Percentiles rank a stretch among this genome's conserved stretches.
Evolutionary conservation across 2,113 vertebrate genomes (phyloP).

Genomic region (Morone chrysops): DNA sequence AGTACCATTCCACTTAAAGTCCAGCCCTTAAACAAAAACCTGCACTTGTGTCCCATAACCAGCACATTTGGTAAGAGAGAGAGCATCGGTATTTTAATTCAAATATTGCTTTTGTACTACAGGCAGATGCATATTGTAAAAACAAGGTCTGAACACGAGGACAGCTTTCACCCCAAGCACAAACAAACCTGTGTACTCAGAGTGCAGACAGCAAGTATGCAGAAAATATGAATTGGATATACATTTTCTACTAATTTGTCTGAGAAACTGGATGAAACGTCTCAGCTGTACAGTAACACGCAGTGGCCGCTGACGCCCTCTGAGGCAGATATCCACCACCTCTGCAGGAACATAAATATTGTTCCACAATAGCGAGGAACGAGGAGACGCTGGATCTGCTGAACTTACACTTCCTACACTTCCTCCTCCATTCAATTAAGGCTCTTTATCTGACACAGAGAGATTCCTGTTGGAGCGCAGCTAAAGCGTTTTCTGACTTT

Average conservation of each 20-base stretch:
- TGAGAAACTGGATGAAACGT: slow-evolving; percentile 24
- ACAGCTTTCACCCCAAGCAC: slow-evolving; percentile 18
- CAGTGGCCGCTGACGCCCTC: slow-evolving; percentile 11
- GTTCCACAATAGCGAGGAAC: slow-evolving; percentile 62
- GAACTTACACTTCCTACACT: slow-evolving; percentile 82
- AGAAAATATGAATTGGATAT: slow-evolving; percentile 34
- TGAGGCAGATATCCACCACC: slow-evolving; percentile 58
- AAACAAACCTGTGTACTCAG: slow-evolving; percentile 6
- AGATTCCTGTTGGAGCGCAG: slow-evolving; percentile 77
- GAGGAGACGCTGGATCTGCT: slow-evolving; percentile 60
- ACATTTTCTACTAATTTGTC: slow-evolving; percentile 11
- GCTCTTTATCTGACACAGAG: slow-evolving; percentile 75
- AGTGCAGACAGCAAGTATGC: slow-evolving; percentile 5
- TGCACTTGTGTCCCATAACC: neutral
- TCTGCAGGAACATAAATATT: slow-evolving; percentile 76
- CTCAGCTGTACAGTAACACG: neutral
- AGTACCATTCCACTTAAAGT: neutral
- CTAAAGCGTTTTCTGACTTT: slow-evolving; percentile 62
- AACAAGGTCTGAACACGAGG: neutral
- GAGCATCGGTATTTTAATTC: neutral
- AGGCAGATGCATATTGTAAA: neutral
- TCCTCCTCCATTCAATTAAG: slow-evolving; percentile 83
- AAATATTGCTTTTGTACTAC: neutral
- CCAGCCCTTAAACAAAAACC: neutral
- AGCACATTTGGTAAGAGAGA: neutral